Evolutionary conservation across 1,140 invertebrate genomes (phyloP).

Genomic region (Bombus ignitus): DNA sequence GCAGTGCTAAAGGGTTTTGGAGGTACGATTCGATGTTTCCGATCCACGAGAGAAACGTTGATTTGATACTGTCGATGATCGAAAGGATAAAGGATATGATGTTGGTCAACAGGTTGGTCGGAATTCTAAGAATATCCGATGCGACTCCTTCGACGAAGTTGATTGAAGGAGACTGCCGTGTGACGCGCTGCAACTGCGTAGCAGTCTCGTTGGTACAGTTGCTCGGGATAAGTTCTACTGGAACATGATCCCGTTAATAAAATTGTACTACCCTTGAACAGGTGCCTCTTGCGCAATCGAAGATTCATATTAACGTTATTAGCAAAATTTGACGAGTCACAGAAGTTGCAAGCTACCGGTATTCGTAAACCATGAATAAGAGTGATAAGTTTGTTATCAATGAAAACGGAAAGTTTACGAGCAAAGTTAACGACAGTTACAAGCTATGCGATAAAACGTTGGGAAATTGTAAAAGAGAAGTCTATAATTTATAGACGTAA

Average conservation of each 20-base stretch:
- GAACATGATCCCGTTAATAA: neutral
- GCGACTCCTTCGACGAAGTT: accelerated
- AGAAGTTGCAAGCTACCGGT: no score
- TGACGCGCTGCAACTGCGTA: neutral
- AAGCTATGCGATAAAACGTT: no score
- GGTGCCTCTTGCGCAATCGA: neutral
- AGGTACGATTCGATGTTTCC: accelerated
- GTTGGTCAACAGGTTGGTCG: accelerated
- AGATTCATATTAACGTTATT: neutral
- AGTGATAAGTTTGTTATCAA: no score
- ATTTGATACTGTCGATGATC: accelerated
- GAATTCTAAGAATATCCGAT: accelerated
- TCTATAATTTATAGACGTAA: no score
- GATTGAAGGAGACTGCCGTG: accelerated
- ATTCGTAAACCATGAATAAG: no score
- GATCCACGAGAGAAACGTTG: neutral
- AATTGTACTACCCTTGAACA: neutral
- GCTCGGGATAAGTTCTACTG: neutral
- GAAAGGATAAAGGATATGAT: accelerated
- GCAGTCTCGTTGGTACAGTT: neutral
- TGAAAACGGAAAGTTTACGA: no score
- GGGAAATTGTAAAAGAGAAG: no score
- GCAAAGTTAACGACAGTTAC: no score
- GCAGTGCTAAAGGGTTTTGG: accelerated
- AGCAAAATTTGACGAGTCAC: no score